Evolutionary conservation across 2,113 vertebrate species (phyloP).

Genomic region (Sorex araneus): DNA sequence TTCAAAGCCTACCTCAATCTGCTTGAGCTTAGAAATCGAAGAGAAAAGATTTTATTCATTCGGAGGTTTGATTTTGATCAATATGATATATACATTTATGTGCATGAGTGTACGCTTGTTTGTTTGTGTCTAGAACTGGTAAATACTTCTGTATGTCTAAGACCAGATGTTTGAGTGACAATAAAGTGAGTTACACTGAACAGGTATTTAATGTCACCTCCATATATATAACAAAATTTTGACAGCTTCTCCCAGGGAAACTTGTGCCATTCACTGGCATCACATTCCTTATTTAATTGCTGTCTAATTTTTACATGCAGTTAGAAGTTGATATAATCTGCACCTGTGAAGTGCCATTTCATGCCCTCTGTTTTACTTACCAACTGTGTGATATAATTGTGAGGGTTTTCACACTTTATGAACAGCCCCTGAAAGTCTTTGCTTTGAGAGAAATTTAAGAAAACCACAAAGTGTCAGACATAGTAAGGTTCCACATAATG

Average conservation of each 20-base stretch:
- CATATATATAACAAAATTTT: conserved; percentile 49
- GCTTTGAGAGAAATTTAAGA: conserved; percentile 53
- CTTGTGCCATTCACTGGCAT: conserved; percentile 61
- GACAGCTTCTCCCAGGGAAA: conserved; percentile 73
- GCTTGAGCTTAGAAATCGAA: not conserved
- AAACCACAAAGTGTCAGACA: not conserved
- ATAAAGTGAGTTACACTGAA: conserved; percentile 72
- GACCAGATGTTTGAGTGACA: conserved; percentile 66
- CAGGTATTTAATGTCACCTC: conserved; percentile 59
- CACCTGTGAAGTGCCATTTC: conserved; percentile 69
- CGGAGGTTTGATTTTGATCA: conserved; percentile 22
- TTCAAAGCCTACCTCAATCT: conserved; percentile 43
- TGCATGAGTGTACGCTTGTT: not conserved
- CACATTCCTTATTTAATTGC: conserved; percentile 76
- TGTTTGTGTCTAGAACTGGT: conserved; percentile 19
- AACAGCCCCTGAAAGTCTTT: not conserved
- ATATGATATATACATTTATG: not conserved
- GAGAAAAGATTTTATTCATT: conserved; percentile 27
- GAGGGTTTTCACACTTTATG: conserved; percentile 1
- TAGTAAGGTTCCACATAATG: conserved; percentile 11
- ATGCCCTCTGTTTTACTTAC: conserved; percentile 40
- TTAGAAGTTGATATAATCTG: conserved; percentile 72
- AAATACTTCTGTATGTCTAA: conserved; percentile 39
- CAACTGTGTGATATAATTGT: conserved; percentile 43
- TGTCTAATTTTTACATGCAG: conserved; percentile 75